These are phyloP conservation scores for Apomyelois bistriatella DNA, from an alignment of 2,888 invertebrate species.

Conservation along the genomic window DNA sequence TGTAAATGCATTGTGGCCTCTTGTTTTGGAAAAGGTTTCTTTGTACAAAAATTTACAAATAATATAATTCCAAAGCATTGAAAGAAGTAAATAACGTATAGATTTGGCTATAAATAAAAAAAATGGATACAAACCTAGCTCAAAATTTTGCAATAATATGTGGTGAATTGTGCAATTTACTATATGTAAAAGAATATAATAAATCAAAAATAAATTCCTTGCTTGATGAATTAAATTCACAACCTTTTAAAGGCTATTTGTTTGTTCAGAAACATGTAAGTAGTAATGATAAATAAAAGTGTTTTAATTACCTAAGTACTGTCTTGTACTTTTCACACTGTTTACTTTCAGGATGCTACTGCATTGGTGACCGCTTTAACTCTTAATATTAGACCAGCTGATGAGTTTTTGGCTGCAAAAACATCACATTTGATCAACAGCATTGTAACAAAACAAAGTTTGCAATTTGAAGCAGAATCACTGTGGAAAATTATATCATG, in stretches of 20 bases:
- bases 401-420: constrained; percentile 78
- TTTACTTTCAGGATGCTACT: constrained; percentile 51
- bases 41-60: too few relatives aligned
- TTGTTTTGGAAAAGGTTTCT: too few relatives aligned
- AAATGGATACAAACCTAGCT: constrained; percentile 39
- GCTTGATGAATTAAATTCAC: constrained; percentile 82
- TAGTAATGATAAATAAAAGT: constrained; percentile 13
- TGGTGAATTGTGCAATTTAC: constrained; percentile 55
- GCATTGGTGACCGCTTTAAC: constrained; percentile 53
- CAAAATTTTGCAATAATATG: constrained; percentile 53
- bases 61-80: too few relatives aligned
- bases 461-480: constrained; percentile 52
- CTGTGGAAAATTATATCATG: constrained; percentile 58
- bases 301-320: too few relatives aligned
- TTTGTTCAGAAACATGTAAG: constrained; percentile 70
- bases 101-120: background rate
- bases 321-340: background rate
- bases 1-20: too few relatives aligned
- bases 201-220: constrained; percentile 71
- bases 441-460: constrained; percentile 75
- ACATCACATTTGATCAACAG: constrained; percentile 78
- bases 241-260: constrained; percentile 77
- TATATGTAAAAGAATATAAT: constrained; percentile 62
- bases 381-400: constrained; percentile 60
- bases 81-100: background rate